Conservation (phyloP, 2,113 vertebrate species). For the Tylochromis polylepis region DNA sequence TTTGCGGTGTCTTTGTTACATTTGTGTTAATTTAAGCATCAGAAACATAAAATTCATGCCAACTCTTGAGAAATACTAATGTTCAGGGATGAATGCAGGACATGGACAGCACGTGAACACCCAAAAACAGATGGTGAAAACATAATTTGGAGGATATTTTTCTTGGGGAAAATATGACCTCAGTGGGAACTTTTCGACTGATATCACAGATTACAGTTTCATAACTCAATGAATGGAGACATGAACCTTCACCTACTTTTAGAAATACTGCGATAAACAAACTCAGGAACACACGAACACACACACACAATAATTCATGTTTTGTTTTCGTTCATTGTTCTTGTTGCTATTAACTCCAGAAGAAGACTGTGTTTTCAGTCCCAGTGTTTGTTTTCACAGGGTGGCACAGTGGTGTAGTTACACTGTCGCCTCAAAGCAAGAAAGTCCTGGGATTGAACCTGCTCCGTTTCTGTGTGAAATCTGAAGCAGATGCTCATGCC, state of each 20-base stretch:
- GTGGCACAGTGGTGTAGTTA: neutral
- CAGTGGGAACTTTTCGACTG: neutral
- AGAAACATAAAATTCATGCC: neutral
- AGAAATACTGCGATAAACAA: neutral
- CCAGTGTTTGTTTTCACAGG: neutral
- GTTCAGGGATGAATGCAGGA: neutral
- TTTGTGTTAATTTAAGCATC: neutral
- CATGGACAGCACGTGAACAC: neutral
- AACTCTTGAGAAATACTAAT: slow-evolving; percentile 13
- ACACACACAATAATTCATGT: neutral
- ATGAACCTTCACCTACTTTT: slow-evolving; percentile 11
- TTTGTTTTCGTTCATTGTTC: neutral
- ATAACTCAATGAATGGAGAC: neutral
- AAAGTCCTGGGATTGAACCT: neutral
- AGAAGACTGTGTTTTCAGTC: neutral
- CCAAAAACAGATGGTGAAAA: neutral
- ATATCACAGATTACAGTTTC: neutral
- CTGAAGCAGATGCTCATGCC: too few relatives aligned
- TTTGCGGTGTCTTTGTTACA: neutral
- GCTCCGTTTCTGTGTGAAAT: neutral
- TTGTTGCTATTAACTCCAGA: neutral
- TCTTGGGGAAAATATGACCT: neutral
- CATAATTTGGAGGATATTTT: neutral
- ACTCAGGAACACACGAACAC: neutral
- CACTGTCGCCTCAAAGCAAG: neutral